These are phyloP conservation scores for Scartelaos histophorus DNA, from an alignment of 2,113 vertebrate species.

Conservation along the genomic window DNA sequence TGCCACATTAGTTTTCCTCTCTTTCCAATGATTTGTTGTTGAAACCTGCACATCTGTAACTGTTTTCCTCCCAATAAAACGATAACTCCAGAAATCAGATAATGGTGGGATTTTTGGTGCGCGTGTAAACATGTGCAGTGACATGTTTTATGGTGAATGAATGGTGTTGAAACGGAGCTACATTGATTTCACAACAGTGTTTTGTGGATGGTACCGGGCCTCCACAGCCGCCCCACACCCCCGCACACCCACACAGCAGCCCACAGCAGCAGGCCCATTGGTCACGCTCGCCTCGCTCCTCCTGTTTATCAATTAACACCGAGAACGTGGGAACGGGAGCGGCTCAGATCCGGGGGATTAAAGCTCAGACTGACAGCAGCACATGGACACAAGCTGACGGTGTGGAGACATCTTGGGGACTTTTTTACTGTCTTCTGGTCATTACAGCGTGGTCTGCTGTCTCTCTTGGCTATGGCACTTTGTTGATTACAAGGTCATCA, in stretches of 20 bases:
- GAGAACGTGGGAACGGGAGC: constrained; percentile 78
- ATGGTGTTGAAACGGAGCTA: constrained; percentile 20
- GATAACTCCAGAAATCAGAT: too few species aligned
- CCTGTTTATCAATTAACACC: constrained; percentile 82
- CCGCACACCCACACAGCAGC: constrained; percentile 14
- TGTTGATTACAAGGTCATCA: constrained; percentile 8
- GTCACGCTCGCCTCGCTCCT: constrained; percentile 71
- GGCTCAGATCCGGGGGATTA: constrained; percentile 77
- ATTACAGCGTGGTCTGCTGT: constrained; percentile 29
- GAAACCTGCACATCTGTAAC: too few species aligned
- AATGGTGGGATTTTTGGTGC: too few species aligned
- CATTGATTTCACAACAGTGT: constrained; percentile 39
- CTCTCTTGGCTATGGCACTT: neutral
- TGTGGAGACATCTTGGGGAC: constrained; percentile 28
- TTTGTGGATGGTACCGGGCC: constrained; percentile 33
- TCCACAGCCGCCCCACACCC: constrained; percentile 21
- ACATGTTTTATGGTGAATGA: neutral
- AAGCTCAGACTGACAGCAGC: constrained; percentile 75
- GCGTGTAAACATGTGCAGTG: too few species aligned
- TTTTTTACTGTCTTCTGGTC: constrained; percentile 24
- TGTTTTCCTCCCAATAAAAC: too few species aligned
- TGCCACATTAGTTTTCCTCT: too few species aligned
- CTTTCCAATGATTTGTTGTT: too few species aligned
- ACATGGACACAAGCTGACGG: constrained; percentile 66
- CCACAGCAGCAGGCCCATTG: constrained; percentile 68